Evolutionary conservation across 2,888 invertebrate species (phyloP), one percentile per base, ranked within the genome.

Genomic region (Idaea biselata): DNA sequence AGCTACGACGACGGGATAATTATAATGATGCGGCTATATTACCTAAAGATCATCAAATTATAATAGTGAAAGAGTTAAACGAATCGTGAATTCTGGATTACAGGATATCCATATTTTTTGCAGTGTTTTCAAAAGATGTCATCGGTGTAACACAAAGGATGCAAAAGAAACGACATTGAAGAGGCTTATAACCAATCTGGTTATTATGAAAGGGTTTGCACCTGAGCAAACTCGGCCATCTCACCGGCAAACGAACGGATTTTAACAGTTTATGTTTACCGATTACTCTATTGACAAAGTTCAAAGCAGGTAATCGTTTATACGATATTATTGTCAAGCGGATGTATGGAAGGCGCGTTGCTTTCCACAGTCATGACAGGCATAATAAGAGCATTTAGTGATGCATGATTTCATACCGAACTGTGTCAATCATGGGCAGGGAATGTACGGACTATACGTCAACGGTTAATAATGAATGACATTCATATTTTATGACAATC

Each of bases 261-360:
- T 89, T 90, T 89, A 85, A 90, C 90, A 89, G 89, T 89, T 91
- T 84, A 74, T 89, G 83, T 91, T 90, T 88, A 84, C 88, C 81
- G 88, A 89, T 89, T 85, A 86, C 78, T 76, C 79, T 81, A 87
- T 86, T 86, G 85, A 89, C 88, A 89, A 89, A 80, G 82, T 79
- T 83, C 78, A 84, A 84, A 83, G 87, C 88, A 88, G 89, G 89
- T 89, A 89, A 89, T 86, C 83, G 81, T 80, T 73, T 76, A 80
- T 77, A 76, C 74, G 74, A 80, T 79, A 82, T 82, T 79, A 79
- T 79, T 79, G 78, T 68, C 72, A 61, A 68, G 76, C 84, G 83
- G 84, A 84, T 82, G 78, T 79, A 70, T 69, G 67, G 63, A 68
- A 72, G 68, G 67, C 64, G 68, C 70, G 71, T 67, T 72, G 58